A percentile compares a stretch with the other conserved stretches of the same genome.
These are phyloP conservation scores for Pongo abelii DNA, from an alignment of 2,113 vertebrate genomes.

Conservation along the genomic window DNA sequence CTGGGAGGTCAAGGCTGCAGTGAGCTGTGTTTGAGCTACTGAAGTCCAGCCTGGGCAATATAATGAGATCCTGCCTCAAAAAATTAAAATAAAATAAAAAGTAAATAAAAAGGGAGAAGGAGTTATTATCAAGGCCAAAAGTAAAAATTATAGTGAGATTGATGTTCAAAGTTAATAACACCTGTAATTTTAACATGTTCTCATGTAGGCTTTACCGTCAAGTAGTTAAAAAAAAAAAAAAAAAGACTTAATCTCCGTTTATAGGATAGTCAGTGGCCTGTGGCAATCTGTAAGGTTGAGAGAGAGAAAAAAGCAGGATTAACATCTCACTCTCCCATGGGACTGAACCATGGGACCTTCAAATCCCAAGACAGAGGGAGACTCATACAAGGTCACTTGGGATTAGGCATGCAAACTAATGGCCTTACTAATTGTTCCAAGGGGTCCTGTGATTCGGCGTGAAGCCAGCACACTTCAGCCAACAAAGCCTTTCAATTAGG, in stretches of 20 bases:
- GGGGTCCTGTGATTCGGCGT: slow-evolving; percentile 79
- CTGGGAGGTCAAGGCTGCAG: too few relatives aligned
- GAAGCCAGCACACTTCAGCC: slow-evolving; percentile 78
- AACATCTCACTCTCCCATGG: slow-evolving; percentile 78
- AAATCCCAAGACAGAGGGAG: slow-evolving; percentile 69
- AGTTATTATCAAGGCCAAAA: background rate
- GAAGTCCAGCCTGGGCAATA: too few relatives aligned
- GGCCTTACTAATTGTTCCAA: slow-evolving; percentile 81
- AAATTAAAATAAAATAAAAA: too few relatives aligned
- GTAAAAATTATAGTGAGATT: background rate
- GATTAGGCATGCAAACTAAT: slow-evolving; percentile 84
- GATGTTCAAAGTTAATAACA: slow-evolving; percentile 46
- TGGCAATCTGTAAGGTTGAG: slow-evolving; percentile 64
- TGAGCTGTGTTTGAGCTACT: too few relatives aligned
- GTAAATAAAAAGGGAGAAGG: too few relatives aligned
- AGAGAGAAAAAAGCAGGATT: slow-evolving; percentile 81
- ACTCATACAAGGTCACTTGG: slow-evolving; percentile 74
- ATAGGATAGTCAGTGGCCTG: slow-evolving; percentile 82
- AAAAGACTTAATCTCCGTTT: slow-evolving; percentile 85
- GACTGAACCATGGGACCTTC: slow-evolving; percentile 72
- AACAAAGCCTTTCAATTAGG: slow-evolving; percentile 84
- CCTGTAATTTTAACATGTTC: background rate
- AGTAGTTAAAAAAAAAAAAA: slow-evolving; percentile 88
- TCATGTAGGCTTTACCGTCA: slow-evolving; percentile 77
- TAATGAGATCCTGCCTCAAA: too few relatives aligned